Base-by-base conservation (phyloP, 2,797 vertebrate genomes). In the Xenops minutus region DNA sequence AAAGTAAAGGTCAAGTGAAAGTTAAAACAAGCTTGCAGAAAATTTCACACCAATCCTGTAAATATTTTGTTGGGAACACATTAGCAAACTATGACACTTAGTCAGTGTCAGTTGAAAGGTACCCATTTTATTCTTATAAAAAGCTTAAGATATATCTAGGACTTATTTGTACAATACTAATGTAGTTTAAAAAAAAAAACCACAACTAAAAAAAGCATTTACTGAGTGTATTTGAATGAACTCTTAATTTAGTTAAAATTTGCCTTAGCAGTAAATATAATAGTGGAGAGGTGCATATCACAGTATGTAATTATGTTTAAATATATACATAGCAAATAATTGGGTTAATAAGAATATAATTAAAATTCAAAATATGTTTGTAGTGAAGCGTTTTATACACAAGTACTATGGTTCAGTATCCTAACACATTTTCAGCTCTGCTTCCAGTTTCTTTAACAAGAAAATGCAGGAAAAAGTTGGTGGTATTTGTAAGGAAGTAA, bases 1-100 rank as follows among this genome's bases (percentile, higher is more conserved):
- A 62, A 78, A 64, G 23, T n/a, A 37, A 96, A 95, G 90, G 95
- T 96, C 92, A 96, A 91, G 49, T 94, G 66, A 95, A 97, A 95
- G 96, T 96, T 90, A 93, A 84, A 93, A 76, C 49, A 49, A 79
- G 34, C 67, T 89, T 94, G 37, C 27, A 13, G 29, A 68, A 52
- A 62, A 63, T 73, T 82, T 92, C 49, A 16, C 43, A 64, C 5
- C 56, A 49, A 46, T 80, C 67, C 64, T 58, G 6, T 43, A 79
- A 61, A 49, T 78, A 59, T 64, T 83, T 84, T 85, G 17, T 43
- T 67, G 32, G 58, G 62, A 91, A 76, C 32, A 64, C 27, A 17
- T 54, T 80, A 69, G 41, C 6, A 61, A 71, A 62, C 16, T 18
- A 17, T 46, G 46, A 14, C 19, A 43, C 6, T 23, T 41, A 8